These are phyloP conservation scores for Phocoena phocoena DNA, from an alignment of 2,113 vertebrate species.

Conservation along the genomic window DNA sequence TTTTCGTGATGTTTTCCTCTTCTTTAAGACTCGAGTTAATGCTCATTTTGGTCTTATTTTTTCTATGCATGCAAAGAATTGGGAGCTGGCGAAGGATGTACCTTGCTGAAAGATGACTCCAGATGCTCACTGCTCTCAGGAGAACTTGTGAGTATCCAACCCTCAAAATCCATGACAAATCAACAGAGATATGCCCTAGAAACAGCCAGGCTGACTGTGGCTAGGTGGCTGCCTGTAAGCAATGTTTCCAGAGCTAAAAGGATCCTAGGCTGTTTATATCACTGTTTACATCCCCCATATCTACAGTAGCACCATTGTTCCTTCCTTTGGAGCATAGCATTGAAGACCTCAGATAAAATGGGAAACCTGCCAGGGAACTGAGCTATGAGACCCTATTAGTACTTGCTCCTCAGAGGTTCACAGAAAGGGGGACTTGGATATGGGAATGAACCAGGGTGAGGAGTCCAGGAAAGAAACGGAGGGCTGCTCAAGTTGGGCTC, in stretches of 20 bases:
- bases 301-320: background rate
- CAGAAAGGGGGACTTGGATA: background rate
- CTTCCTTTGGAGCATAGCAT: background rate
- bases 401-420: background rate
- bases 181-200: background rate
- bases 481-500: background rate
- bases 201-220: background rate
- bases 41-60: background rate
- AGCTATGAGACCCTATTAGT: background rate
- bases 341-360: background rate
- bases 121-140: background rate
- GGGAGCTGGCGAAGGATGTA: fast-evolving
- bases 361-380: background rate
- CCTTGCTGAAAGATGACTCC: background rate
- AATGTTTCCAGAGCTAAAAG: background rate
- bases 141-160: background rate
- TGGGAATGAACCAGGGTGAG: background rate
- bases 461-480: fast-evolving
- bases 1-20: background rate
- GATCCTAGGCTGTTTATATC: background rate
- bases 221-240: background rate
- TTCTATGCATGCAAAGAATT: background rate
- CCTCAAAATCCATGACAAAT: background rate
- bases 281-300: background rate
- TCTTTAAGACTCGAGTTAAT: background rate